These are phyloP conservation scores for Acholoe squamosa DNA, from an alignment of 2,888 invertebrate genomes.

Conservation along the genomic window DNA sequence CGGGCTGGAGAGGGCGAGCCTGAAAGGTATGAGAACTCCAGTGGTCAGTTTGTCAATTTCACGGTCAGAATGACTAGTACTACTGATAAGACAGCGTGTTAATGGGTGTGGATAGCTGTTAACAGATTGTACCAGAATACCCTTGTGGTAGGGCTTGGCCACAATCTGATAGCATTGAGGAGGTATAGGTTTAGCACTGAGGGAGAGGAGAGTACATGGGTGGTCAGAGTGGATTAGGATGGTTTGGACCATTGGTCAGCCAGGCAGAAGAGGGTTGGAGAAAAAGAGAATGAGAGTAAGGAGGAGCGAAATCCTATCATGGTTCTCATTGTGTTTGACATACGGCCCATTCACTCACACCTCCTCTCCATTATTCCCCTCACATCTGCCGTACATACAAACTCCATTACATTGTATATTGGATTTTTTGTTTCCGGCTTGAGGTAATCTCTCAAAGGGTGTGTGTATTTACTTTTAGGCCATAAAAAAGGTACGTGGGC, in stretches of 20 bases:
- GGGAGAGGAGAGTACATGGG: background rate
- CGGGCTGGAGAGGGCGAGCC: no score
- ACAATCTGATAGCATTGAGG: background rate
- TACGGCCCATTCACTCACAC: background rate
- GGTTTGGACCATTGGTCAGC: background rate
- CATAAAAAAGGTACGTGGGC: no score
- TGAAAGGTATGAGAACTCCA: no score
- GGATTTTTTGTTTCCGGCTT: no score
- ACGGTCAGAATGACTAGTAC: no score
- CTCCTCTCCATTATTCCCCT: background rate
- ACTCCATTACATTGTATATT: background rate
- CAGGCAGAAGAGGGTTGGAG: background rate
- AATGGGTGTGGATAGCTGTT: slow-evolving; percentile 1
- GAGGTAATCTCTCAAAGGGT: no score
- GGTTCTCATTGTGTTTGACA: no score
- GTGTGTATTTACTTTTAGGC: no score
- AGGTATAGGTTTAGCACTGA: background rate
- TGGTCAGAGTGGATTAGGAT: slow-evolving; percentile 20
- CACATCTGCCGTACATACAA: slow-evolving; percentile 3
- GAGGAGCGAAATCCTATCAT: no score
- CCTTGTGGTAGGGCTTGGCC: background rate
- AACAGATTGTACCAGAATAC: background rate
- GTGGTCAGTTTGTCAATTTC: no score
- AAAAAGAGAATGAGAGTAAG: no score
- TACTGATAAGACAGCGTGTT: background rate